Base-by-base conservation (phyloP, 53 echinoderm and acorn worm genomes). In the Echinarachnius parma region DNA sequence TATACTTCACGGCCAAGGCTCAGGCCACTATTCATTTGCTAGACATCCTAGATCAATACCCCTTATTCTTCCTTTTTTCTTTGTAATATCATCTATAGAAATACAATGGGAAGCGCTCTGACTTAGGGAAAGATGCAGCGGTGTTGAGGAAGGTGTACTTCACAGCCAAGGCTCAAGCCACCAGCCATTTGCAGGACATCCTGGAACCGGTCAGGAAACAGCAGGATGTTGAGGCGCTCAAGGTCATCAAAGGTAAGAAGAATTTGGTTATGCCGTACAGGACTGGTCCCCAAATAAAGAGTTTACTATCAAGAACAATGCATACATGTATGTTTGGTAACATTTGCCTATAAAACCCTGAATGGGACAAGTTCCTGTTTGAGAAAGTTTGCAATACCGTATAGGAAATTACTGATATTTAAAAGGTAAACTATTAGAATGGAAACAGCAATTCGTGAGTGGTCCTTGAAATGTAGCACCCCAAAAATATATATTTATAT, bases 81-180 rank as follows among this genome's bases (percentile, higher is more conserved):
- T n/a, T n/a, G n/a, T n/a, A n/a, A n/a, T n/a, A n/a, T n/a, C 47
- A 11, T 18, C 26, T 54, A 18, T 33, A 98, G 98, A 92, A 86
- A 64, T 98, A 98, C 76, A 88, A 98, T 42, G 91, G 98, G 10
- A 83, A 88, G 82, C 86, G 88, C 37, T 98, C 98, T 32, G 98
- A 84, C 57, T 50, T 98, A 21, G 84, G 85, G 3, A 75, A 68
- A 29, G 98, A 98, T 80, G 91, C 90, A 18, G 78, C 74, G 2
- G 82, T 76, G 21, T 45, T 98, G 48, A 82, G 84, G 50, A 98
- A 86, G 69, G 86, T 85, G 13, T 98, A 91, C 56, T 68, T 66
- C 28, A 82, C 61, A 18, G 91, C 90, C 26, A 92, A 88, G 59
- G 50, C 66, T 19, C 62, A 85, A 36, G 88, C 82, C n/a, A 76